A percentile compares a stretch with the other conserved stretches of the same genome.
These are phyloP conservation scores for Saccostrea glomerata DNA, from an alignment of 1,140 invertebrate genomes.

Conservation along the genomic window DNA sequence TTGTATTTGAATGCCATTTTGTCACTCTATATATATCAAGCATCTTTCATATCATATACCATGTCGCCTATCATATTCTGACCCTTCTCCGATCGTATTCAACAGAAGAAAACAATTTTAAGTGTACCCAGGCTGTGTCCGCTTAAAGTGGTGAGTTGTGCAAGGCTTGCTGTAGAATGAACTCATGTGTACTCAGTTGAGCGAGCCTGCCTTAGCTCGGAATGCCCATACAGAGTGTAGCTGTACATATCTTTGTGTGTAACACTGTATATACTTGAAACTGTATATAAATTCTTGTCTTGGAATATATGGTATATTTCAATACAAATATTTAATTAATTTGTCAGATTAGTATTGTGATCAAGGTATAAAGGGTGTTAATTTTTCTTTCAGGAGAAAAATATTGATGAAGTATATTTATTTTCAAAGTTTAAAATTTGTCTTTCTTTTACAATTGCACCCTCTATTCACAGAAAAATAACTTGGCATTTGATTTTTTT, in stretches of 20 bases:
- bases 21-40: neutral
- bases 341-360: no score
- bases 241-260: slow-evolving; percentile 1
- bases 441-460: no score
- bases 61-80: neutral
- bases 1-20: neutral
- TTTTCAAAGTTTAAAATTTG: no score
- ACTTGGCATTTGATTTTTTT: no score
- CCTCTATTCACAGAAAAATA: no score
- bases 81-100: slow-evolving; percentile 22
- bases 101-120: slow-evolving; percentile 30
- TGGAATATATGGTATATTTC: neutral
- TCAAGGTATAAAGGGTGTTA: no score
- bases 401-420: no score
- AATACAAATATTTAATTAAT: neutral
- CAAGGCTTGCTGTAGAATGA: slow-evolving; percentile 21
- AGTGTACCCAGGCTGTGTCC: slow-evolving; percentile 3
- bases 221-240: slow-evolving; percentile 2
- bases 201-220: neutral
- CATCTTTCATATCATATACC: neutral
- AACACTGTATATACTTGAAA: neutral
- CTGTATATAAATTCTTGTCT: neutral
- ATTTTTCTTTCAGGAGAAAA: no score
- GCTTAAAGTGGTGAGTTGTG: slow-evolving; percentile 33
- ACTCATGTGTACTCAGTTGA: slow-evolving; percentile 5